Base-by-base conservation (phyloP, 2,113 vertebrate species). In the Limanda limanda region DNA sequence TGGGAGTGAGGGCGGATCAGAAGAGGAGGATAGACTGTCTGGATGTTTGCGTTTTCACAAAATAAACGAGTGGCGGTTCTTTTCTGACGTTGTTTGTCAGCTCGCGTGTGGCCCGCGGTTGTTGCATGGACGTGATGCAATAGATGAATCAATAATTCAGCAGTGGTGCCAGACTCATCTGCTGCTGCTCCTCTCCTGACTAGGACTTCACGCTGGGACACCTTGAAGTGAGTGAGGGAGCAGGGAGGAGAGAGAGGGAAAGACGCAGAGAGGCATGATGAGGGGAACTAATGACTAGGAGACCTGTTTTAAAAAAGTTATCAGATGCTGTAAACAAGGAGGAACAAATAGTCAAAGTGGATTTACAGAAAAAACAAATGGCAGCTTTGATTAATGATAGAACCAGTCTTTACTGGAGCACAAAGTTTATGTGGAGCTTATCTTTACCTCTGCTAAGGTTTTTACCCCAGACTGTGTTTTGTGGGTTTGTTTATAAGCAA, bases 91-190 rank as follows among this genome's bases (percentile, higher is more conserved):
- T 64, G 63, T 64, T 55, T 69, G 63, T 68, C 70, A 31, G 62
- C 58, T 69, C 59, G 31, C 78, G 69, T 79, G 76, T 42, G 37
- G 42, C n/a, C n/a, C 54, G 69, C 67, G 70, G 56, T 74, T 81
- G 60, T 66, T 78, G 67, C 68, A 76, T 82, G 78, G 76, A 76
- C 31, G 62, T 88, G 83, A 89, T 89, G 90, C 82, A 91, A 92
- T 74, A 72, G 84, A 68, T 67, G 42, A 45, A 91, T 92, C 83
- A 91, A 93, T 93, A 91, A 92, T 92, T 92, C 84, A 93, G 85
- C 71, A 76, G 86, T 67, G 72, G 84, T 73, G 77, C 79, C 63
- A 45, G 76, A 68, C 77, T 86, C 75, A 54, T 81, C 77, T 77
- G 62, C 85, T 40, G 78, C 76, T 84, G 79, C 74, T 89, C 62